Evolutionary conservation across 2,888 invertebrate genomes (phyloP).

Genomic region (Sicus ferrugineus): DNA sequence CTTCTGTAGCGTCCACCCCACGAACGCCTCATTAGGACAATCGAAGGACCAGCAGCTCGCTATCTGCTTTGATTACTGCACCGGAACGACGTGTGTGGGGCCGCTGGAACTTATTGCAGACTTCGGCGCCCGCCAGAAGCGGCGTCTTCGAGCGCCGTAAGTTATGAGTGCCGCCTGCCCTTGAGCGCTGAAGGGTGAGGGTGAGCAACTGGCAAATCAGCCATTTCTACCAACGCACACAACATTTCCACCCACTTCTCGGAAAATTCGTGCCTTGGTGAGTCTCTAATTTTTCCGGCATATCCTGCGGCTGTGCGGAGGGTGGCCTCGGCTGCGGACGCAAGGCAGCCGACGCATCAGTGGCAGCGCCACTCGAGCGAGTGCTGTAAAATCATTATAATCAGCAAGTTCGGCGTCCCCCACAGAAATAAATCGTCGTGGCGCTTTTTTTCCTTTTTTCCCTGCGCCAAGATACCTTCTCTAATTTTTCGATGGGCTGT

Average conservation of each 20-base stretch:
- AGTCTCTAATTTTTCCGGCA: conserved; percentile 22
- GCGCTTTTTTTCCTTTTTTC: conserved; percentile 42
- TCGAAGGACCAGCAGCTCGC: too few species aligned
- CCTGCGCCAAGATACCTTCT: conserved; percentile 47
- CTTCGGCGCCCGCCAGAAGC: conserved; percentile 19
- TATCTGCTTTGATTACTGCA: conserved; percentile 29
- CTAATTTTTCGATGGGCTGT: conserved; percentile 51
- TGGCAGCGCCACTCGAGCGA: conserved; percentile 48
- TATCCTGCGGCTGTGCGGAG: background rate
- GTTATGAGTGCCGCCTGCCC: background rate
- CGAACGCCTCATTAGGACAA: conserved; percentile 32
- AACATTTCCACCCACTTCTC: conserved; percentile 36
- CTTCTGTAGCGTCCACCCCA: too few species aligned
- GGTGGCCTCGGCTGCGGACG: background rate
- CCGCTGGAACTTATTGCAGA: conserved; percentile 20
- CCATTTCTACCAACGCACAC: conserved; percentile 55
- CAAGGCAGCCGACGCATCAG: conserved; percentile 48
- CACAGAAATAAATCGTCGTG: conserved; percentile 37
- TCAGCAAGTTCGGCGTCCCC: conserved; percentile 43
- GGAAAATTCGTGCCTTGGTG: conserved; percentile 12
- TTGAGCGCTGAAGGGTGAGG: background rate
- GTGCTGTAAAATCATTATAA: conserved; percentile 58
- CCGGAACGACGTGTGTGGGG: conserved; percentile 27
- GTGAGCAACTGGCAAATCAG: conserved; percentile 44
- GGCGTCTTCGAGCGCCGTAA: conserved; percentile 4